phyloP scores from a whole-genome alignment of 2,797 vertebrate species.

The Galagoides demidoff region DNA sequence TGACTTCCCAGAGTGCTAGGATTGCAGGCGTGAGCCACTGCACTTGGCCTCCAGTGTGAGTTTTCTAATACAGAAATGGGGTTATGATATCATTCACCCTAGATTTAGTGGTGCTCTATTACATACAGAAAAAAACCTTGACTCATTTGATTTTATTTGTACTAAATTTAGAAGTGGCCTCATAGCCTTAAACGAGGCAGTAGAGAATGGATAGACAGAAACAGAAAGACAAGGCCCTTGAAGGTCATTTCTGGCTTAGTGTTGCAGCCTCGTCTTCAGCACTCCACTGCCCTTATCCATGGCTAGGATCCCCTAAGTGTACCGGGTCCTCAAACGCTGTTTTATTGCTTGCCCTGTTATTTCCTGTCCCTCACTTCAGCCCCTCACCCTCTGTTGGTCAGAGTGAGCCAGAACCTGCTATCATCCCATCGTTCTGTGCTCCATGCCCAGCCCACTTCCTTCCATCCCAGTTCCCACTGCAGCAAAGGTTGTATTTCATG shows the following conservation, averaged over 20 bases:
- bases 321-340: not conserved
- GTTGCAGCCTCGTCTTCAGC: not conserved
- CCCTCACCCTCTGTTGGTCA: not conserved
- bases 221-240: not conserved
- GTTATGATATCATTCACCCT: not conserved
- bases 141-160: not conserved
- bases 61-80: not conserved
- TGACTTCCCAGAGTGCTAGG: too few species aligned
- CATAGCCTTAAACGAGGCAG: not conserved
- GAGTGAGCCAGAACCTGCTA: not conserved
- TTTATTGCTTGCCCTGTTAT: not conserved
- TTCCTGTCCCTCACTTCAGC: not conserved
- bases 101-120: not conserved
- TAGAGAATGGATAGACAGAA: not conserved
- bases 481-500: not conserved
- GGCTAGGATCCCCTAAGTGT: too few species aligned
- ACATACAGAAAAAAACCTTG: not conserved
- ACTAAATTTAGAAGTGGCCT: not conserved
- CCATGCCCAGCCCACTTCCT: not conserved
- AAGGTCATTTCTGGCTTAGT: not conserved
- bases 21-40: too few species aligned
- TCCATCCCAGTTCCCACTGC: not conserved
- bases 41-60: not conserved
- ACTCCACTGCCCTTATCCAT: not conserved
- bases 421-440: not conserved